These are phyloP conservation scores for Drosophila mimetica DNA, from an alignment of 2,888 invertebrate genomes.

Conservation along the genomic window DNA sequence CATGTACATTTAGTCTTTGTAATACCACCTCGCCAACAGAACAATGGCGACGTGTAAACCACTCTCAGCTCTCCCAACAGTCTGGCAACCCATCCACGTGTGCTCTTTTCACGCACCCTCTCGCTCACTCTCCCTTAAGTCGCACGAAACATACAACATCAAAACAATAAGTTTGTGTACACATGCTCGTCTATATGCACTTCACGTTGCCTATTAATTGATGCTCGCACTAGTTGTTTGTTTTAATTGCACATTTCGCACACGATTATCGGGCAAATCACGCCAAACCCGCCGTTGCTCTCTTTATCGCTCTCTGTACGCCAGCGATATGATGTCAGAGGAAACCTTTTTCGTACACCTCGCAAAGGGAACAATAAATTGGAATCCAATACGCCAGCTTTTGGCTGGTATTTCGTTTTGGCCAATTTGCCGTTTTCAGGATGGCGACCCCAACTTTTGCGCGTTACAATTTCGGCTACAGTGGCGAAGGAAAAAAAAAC, in stretches of 20 bases:
- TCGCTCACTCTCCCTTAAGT: slow-evolving; percentile 28
- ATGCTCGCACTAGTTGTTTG: neutral
- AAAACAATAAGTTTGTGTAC: slow-evolving; percentile 34
- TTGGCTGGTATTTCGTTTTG: neutral
- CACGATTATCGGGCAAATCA: neutral
- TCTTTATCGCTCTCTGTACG: slow-evolving; percentile 4
- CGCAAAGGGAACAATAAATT: slow-evolving; percentile 1
- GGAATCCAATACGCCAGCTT: neutral
- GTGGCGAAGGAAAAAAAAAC: slow-evolving; percentile 6
- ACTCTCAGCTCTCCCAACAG: slow-evolving; percentile 3
- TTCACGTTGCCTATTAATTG: neutral
- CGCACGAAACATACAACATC: slow-evolving; percentile 28
- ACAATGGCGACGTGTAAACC: slow-evolving; percentile 8
- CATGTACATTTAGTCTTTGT: neutral
- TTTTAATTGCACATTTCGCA: neutral
- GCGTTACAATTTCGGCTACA: slow-evolving; percentile 3
- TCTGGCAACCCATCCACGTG: slow-evolving; percentile 17
- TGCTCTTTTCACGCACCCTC: slow-evolving; percentile 30
- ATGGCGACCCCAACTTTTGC: slow-evolving; percentile 1
- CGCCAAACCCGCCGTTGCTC: neutral
- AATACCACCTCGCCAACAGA: too few species aligned
- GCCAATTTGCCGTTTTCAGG: neutral
- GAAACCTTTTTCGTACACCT: slow-evolving; percentile 15
- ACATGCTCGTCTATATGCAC: slow-evolving; percentile 1
- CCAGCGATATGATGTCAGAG: slow-evolving; percentile 30